These are phyloP conservation scores for Zele albiditarsus DNA, from an alignment of 2,888 invertebrate genomes.

Conservation along the genomic window DNA sequence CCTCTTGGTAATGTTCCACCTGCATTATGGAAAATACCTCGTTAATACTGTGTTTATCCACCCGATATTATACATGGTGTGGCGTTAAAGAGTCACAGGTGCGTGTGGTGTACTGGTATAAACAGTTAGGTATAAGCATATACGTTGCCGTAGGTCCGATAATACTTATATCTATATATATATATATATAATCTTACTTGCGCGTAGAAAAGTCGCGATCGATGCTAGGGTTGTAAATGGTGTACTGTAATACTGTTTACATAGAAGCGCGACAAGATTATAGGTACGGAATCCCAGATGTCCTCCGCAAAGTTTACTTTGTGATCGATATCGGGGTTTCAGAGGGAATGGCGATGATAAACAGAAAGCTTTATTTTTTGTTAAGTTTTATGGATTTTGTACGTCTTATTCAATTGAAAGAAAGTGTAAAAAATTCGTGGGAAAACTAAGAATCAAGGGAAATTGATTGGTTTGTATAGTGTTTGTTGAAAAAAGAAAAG, in stretches of 20 bases:
- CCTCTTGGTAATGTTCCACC: slow-evolving; percentile 64
- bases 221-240: background rate
- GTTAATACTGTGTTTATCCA: slow-evolving; percentile 61
- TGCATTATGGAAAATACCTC: slow-evolving; percentile 65
- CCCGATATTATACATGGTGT: slow-evolving; percentile 1
- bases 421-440: background rate
- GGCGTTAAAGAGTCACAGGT: background rate
- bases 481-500: too few relatives aligned
- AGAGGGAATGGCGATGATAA: background rate
- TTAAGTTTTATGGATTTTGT: background rate
- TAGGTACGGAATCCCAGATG: background rate
- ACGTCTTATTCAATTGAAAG: background rate
- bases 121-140: background rate
- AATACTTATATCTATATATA: background rate
- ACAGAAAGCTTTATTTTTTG: background rate
- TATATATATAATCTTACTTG: background rate
- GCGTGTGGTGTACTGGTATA: background rate
- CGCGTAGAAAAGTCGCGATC: background rate
- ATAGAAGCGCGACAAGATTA: background rate
- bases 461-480: too few relatives aligned
- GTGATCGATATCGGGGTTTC: background rate
- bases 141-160: background rate
- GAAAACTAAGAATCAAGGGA: background rate
- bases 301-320: background rate
- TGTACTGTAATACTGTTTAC: background rate